Evolutionary conservation across 2,113 vertebrate species (phyloP).

Genomic region (Scomber colias): DNA sequence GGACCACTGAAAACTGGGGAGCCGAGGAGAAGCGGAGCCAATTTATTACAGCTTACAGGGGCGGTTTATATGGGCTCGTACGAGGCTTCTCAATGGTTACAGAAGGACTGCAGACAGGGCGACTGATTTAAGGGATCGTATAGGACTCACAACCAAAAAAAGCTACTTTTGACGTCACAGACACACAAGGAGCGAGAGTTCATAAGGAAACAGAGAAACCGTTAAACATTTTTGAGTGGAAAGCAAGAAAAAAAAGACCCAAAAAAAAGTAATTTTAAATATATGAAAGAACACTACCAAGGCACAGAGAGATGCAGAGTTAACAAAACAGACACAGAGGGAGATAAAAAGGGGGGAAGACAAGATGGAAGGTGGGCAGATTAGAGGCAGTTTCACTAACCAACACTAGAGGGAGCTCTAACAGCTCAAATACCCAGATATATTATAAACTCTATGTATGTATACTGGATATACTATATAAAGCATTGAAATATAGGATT

Average conservation of each 20-base stretch:
- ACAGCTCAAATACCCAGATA: conserved; percentile 71
- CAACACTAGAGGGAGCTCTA: conserved; percentile 77
- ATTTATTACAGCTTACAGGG: conserved; percentile 55
- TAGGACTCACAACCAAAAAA: conserved; percentile 63
- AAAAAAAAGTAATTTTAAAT: conserved; percentile 23
- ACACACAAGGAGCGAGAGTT: conserved; percentile 43
- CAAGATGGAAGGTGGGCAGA: conserved; percentile 41
- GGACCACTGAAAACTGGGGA: conserved; percentile 55
- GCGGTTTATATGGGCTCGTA: conserved; percentile 34
- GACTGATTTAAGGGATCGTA: conserved; percentile 38
- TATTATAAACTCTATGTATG: conserved; percentile 74
- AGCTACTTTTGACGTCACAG: conserved; percentile 55
- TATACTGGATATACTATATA: conserved; percentile 75
- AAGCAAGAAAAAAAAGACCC: conserved; percentile 14
- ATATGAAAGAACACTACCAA: conserved; percentile 71
- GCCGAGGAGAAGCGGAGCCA: conserved; percentile 48
- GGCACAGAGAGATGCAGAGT: conserved; percentile 80
- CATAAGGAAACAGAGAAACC: conserved; percentile 4
- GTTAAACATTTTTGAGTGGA: conserved; percentile 27
- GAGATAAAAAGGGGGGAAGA: conserved; percentile 15
- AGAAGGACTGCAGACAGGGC: conserved; percentile 50
- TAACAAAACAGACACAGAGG: conserved; percentile 47
- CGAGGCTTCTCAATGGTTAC: conserved; percentile 53
- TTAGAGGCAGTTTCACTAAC: conserved; percentile 72
- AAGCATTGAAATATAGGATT: conserved; percentile 79